Percentiles rank a stretch among this genome's conserved stretches.
Conservation (phyloP, 2,797 vertebrate species). For the Sebastolobus altivelis region DNA sequence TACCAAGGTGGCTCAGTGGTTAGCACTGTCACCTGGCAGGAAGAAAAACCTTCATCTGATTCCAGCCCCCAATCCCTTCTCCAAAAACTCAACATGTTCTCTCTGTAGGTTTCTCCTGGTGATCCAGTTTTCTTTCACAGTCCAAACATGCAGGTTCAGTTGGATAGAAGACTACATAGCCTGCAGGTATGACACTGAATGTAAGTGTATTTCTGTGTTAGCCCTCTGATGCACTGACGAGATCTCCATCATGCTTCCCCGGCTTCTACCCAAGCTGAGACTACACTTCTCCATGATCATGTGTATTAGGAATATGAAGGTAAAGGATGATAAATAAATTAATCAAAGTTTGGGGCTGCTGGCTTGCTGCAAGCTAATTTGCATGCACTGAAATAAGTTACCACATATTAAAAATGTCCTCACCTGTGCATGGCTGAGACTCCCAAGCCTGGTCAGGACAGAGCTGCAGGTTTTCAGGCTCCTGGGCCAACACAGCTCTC, state of each 20-base stretch:
- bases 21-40: background rate
- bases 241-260: background rate
- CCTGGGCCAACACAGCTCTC: conserved; percentile 92
- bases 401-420: conserved; percentile 43
- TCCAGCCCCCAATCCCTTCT: background rate
- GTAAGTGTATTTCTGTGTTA: conserved; percentile 38
- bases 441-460: conserved; percentile 95
- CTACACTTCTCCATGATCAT: background rate
- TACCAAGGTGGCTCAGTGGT: background rate
- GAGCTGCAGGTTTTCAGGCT: conserved; percentile 93
- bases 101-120: background rate
- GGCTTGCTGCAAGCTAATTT: conserved; percentile 10
- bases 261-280: background rate
- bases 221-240: conserved; percentile 18
- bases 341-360: background rate
- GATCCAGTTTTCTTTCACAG: conserved; percentile 33
- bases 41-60: conserved; percentile 12
- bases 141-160: conserved; percentile 14
- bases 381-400: background rate
- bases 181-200: conserved; percentile 38
- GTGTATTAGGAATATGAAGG: background rate
- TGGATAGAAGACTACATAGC: conserved; percentile 5
- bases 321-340: background rate
- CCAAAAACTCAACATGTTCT: conserved; percentile 1
- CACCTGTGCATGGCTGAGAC: conserved; percentile 92